Base-by-base conservation (phyloP, 2,888 invertebrate genomes). In the Dicroscelio sp. region DNA sequence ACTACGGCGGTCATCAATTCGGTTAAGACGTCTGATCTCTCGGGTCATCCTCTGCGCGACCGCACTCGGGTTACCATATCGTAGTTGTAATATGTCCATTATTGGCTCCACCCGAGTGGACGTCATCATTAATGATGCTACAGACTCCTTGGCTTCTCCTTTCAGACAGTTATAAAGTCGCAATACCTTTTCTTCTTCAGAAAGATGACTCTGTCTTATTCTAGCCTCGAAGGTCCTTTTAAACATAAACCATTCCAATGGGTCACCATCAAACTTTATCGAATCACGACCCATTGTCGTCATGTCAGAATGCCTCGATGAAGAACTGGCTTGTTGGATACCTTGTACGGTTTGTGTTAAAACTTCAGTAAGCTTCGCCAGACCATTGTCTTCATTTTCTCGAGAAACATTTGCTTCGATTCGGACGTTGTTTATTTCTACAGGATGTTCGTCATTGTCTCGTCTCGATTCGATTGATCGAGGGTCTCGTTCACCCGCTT, bases 51-150 rank as follows among this genome's bases (percentile, higher is more conserved):
- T 73, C 27, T 52, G 23, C 17, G 82, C 30, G 2, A 90, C 73
- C 1, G 71, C 17, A 55, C 80, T 82, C 1, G 79, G 83, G 38
- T 91, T 91, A 6, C 90, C 91, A 27, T 90, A 92, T 2, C 91
- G 79, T 38, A 92, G 52, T 31, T 92, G 73, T 25, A 92, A 52
- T 0, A 80, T 55, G 5, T 48, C 65, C 35, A 65, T 6, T 17
- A 79, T 63, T 12, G 63, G 78, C 63, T 78, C 25, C 38, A 60
- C 78, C 4, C 31, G n/a, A 20, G 55, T 20, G 20, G 35, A 67
- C 5, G 75, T 33, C 58, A 33, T 48, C 48, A 48, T 48, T 17
- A 48, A 20, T 20, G 48, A 48, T 48, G 33, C 75, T 23, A 75
- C 75, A 33, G 75, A 55, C 58, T 75, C 75, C 30, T 75, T 75